phyloP scores from a whole-genome alignment of 1,140 invertebrate genomes.

The Caenorhabditis inopinata region DNA sequence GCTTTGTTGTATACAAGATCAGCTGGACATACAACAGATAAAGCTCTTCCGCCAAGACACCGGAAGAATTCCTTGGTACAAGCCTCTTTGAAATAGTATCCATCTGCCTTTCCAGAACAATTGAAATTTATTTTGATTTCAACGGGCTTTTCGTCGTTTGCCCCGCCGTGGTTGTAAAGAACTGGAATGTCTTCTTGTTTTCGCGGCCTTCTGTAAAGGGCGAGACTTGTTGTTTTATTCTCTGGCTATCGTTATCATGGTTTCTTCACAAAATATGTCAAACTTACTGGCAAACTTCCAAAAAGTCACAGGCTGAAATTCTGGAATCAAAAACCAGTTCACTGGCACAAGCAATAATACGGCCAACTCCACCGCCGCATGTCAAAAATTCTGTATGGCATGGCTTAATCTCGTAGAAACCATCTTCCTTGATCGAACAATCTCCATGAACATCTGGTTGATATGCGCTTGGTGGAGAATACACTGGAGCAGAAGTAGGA shows the following conservation, averaged over 20 bases:
- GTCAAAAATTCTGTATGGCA: background rate
- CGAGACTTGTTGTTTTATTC: too few species aligned
- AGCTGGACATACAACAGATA: background rate
- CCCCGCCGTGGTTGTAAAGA: background rate
- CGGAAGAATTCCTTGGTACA: background rate
- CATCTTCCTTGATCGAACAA: background rate
- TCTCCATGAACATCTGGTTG: background rate
- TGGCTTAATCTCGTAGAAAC: background rate
- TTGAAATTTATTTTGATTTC: background rate
- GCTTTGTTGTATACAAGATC: conserved; percentile 9
- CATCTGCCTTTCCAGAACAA: background rate
- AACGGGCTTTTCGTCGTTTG: background rate
- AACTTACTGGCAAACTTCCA: background rate
- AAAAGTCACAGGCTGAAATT: background rate
- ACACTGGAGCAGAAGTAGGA: background rate
- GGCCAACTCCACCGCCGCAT: background rate
- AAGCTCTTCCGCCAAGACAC: background rate
- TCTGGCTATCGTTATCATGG: too few species aligned
- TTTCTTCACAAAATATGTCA: background rate
- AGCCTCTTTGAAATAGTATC: background rate
- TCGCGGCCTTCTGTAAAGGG: background rate
- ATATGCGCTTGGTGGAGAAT: background rate
- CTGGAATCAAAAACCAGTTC: background rate
- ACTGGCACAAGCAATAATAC: background rate
- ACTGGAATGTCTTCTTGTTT: background rate